Evolutionary conservation across 1,140 invertebrate genomes (phyloP).

Genomic region (Phthorimaea operculella): DNA sequence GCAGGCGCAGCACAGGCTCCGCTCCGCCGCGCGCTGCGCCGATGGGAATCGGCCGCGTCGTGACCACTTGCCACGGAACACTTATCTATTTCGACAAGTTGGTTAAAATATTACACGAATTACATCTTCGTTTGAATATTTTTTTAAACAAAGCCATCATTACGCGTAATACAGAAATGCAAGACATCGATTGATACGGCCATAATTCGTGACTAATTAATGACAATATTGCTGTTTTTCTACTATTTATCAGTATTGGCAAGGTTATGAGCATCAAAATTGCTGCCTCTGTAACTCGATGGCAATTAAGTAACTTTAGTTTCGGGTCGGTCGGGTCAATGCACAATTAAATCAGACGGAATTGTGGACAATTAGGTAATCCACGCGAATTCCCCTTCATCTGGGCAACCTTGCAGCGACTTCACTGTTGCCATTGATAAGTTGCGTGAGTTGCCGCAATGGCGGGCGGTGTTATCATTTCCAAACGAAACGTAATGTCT

Average conservation of each 20-base stretch:
- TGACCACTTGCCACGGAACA: constrained; percentile 1
- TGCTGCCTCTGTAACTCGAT: too few species aligned
- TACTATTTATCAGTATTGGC: too few species aligned
- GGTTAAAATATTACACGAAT: too few species aligned
- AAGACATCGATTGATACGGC: too few species aligned
- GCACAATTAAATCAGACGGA: not conserved
- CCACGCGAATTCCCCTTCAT: not conserved
- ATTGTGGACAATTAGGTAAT: not conserved
- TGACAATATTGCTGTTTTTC: too few species aligned
- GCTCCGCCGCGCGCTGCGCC: not conserved
- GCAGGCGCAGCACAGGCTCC: not conserved
- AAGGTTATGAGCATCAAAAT: too few species aligned
- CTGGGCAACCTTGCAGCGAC: not conserved
- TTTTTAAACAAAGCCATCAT: too few species aligned
- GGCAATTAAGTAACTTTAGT: too few species aligned
- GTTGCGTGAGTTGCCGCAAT: not conserved
- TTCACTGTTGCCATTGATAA: not conserved
- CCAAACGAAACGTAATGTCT: constrained; percentile 9
- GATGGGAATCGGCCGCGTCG: not conserved
- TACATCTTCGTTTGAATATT: too few species aligned
- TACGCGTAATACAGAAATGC: too few species aligned
- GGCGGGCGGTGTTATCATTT: constrained; percentile 7
- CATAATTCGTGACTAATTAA: too few species aligned
- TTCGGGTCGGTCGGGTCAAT: too few species aligned
- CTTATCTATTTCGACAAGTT: constrained; percentile 3